Base-by-base conservation (phyloP, 2,797 vertebrate species). In the Crax fasciolata region DNA sequence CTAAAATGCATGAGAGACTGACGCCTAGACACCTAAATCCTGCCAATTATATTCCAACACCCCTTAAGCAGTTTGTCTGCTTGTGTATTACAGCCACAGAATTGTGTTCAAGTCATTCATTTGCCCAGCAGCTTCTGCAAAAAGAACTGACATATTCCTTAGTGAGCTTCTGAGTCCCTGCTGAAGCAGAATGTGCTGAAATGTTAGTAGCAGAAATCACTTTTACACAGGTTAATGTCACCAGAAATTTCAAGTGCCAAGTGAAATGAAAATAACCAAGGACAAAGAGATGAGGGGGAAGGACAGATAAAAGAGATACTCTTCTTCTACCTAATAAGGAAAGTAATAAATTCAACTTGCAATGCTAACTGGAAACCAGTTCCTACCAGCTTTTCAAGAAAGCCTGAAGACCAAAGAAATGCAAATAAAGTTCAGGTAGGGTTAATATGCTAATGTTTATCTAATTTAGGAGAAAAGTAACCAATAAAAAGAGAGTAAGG, bases 351-450 rank as follows among this genome's bases (percentile, higher is more conserved):
- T 93, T 83, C 81, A 95, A 63, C 68, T 87, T 89, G 35, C 49
- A 87, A 76, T 15, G 74, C 41, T 57, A 77, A 85, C 91, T 83
- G 89, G 93, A 84, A 96, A 92, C 78, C 94, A 91, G 75, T 94
- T 92, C n/a, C 62, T 80, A 61, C 75, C 75, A 93, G 78, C 71
- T 91, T 86, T 94, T 85, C 49, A 85, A 61, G 87, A 85, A 92
- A 89, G 41, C 4, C 8, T 80, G 61, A 93, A 74, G 72, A 95
- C 95, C 52, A 96, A 96, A 96, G 70, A 51, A 85, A 94, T 85
- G 65, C 81, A 94, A 94, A 94, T 83, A 91, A 93, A 96, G 87
- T 80, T 41, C 54, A 90, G 48, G 61, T 85, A 61, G 49, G 30
- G 21, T 74, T 91, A 83, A 38, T 58, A 93, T 78, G 89, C 23